These are phyloP conservation scores for Lordiphosa stackelbergi DNA, from an alignment of 1,140 invertebrate species.

Conservation along the genomic window DNA sequence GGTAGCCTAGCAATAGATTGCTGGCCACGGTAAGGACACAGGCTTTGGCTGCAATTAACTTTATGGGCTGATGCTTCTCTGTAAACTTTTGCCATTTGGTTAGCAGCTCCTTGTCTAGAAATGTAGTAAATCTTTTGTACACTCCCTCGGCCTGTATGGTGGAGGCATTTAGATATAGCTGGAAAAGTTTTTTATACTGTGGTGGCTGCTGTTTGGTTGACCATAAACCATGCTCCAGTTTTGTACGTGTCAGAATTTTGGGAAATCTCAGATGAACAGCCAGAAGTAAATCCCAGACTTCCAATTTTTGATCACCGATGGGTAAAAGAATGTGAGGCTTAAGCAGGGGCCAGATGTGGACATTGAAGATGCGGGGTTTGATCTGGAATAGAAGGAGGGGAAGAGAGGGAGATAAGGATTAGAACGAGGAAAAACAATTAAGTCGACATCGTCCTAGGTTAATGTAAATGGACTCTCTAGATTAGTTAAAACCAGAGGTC, in stretches of 20 bases:
- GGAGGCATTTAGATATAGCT: slow-evolving; percentile 25
- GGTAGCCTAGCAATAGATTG: not conserved
- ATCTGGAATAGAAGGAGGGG: slow-evolving; percentile 11
- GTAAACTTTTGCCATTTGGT: slow-evolving; percentile 24
- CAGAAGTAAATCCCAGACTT: slow-evolving; percentile 33
- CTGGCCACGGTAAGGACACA: too few species aligned
- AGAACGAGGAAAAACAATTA: too few species aligned
- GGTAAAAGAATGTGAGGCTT: slow-evolving; percentile 25
- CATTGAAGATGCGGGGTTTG: slow-evolving; percentile 3
- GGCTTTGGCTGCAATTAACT: slow-evolving; percentile 2
- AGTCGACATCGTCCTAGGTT: too few species aligned
- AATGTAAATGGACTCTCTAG: too few species aligned
- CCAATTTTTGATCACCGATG: slow-evolving; percentile 17
- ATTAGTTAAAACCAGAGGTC: too few species aligned
- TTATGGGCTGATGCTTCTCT: slow-evolving; percentile 20
- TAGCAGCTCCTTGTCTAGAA: slow-evolving; percentile 21
- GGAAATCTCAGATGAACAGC: slow-evolving; percentile 29
- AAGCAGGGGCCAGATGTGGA: slow-evolving; percentile 36
- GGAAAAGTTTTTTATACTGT: slow-evolving; percentile 29
- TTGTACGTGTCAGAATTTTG: slow-evolving; percentile 6
- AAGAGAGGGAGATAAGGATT: too few species aligned
- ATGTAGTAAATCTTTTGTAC: slow-evolving; percentile 31
- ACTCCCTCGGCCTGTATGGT: slow-evolving; percentile 16
- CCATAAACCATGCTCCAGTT: slow-evolving; percentile 34
- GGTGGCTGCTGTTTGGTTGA: slow-evolving; percentile 3